Conservation (phyloP, 2,888 invertebrate genomes). For the Plutella xylostella region DNA sequence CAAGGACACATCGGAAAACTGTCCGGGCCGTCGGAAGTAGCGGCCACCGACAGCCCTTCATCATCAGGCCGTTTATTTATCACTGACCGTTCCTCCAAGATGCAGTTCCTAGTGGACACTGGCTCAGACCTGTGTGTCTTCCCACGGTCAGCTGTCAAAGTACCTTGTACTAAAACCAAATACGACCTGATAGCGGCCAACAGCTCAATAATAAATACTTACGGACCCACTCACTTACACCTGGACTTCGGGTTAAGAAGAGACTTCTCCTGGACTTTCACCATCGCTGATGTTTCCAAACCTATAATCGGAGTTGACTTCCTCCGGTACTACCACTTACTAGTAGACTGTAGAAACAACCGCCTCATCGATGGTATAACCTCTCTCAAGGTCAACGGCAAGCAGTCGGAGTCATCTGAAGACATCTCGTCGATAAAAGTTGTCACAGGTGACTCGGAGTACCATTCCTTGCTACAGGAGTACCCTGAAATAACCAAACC, state of each 20-base stretch:
- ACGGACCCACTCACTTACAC: background rate
- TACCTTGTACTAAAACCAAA: background rate
- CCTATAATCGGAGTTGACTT: constrained; percentile 16
- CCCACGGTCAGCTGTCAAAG: background rate
- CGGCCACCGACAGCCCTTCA: background rate
- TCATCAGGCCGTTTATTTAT: background rate
- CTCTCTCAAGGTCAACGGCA: no score
- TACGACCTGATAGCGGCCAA: background rate
- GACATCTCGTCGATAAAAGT: background rate
- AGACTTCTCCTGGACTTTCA: constrained; percentile 11
- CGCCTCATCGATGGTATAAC: background rate
- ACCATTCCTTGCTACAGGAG: background rate
- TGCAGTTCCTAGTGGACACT: background rate
- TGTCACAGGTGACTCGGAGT: background rate
- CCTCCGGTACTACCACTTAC: constrained; percentile 4
- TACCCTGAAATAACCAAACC: background rate
- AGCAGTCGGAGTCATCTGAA: no score
- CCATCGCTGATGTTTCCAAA: constrained; percentile 13
- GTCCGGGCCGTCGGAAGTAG: background rate
- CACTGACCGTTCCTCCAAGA: background rate
- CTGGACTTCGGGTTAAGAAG: constrained; percentile 8
- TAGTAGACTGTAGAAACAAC: background rate
- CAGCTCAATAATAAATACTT: background rate
- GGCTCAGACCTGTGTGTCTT: background rate
- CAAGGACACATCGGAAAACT: no score